Evolutionary conservation across 2,113 vertebrate species (phyloP), one percentile per base, ranked within the genome.

Genomic region (Vulpes vulpes): DNA sequence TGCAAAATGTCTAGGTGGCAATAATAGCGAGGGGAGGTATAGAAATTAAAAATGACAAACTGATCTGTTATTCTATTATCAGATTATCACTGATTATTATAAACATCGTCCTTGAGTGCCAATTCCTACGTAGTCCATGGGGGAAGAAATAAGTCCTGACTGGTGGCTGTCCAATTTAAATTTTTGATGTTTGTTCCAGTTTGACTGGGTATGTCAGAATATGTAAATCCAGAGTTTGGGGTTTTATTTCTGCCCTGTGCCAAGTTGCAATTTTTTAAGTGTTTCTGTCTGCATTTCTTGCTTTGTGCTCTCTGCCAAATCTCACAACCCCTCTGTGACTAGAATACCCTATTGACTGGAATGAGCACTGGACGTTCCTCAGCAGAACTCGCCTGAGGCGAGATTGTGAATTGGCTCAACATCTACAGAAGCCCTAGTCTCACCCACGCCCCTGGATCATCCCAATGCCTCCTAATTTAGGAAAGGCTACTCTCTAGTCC

Each of bases 31-130:
- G 76, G 62, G 87, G 80, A 78, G 92, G 88, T 62, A 60, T 14
- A 96, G 92, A 96, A 96, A 97, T 97, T 82, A 96, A 95, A 96
- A 95, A 97, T 53, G 96, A 98, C 94, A 97, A 97, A 89, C 38
- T 64, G 51, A 1, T 62, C 94, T 96, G 94, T 94, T 94, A 73
- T 82, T 94, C 69, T 89, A 88, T 97, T 96, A 95, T 97, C 86
- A 87, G 95, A 89, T 96, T 90, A 94, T 96, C 92, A 82, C 57
- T 88, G 92, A 88, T 94, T 60, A 89, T 89, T 93, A 71, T 74
- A 84, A 84, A 97, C 32, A 90, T 30, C 89, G 55, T 94, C 73
- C 67, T 92, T 43, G 57, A 88, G 78, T 62, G 55, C 73, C 80
- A 49, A 85, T 88, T 78, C 51, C 87, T n/a, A 11, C 60, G 43